Evolutionary conservation across 1,140 invertebrate genomes (phyloP).

Genomic region (Drosophila orosa): DNA sequence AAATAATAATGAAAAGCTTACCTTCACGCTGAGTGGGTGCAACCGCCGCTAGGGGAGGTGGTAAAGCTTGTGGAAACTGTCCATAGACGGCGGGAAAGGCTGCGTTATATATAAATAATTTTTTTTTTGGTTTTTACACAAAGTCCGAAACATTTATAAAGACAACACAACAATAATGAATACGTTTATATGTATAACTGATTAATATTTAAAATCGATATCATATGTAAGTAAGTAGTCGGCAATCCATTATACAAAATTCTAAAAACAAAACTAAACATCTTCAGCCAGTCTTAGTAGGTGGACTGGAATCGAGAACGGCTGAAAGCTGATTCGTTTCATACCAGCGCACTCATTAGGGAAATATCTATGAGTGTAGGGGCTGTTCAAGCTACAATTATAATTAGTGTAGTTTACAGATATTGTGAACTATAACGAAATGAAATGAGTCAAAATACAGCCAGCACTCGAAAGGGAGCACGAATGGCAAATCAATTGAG

Average conservation of each 20-base stretch:
- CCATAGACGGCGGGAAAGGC: conserved; percentile 97
- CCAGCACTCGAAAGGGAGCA: conserved; percentile 19
- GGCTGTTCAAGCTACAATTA: conserved; percentile 23
- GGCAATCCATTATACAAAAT: conserved; percentile 26
- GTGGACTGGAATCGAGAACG: conserved; percentile 15
- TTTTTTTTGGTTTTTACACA: conserved; percentile 84
- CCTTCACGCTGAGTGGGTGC: conserved; percentile 97
- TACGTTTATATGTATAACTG: conserved; percentile 55
- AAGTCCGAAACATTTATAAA: conserved; percentile 84
- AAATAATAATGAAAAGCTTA: conserved; percentile 87
- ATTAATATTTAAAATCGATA: conserved; percentile 44
- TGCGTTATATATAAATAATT: conserved; percentile 91
- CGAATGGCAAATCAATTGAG: conserved; percentile 11
- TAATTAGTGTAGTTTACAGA: conserved; percentile 23
- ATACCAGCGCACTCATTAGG: neutral
- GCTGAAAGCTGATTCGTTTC: conserved; percentile 9
- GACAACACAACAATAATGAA: conserved; percentile 83
- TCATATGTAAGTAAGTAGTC: conserved; percentile 45
- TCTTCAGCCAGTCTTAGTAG: conserved; percentile 19
- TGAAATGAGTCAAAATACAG: conserved; percentile 32
- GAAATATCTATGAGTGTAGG: conserved; percentile 23
- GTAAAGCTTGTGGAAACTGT: conserved; percentile 97
- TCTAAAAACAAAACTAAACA: conserved; percentile 34
- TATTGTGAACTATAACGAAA: conserved; percentile 12
- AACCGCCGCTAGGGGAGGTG: conserved; percentile 95